Evolutionary conservation across 2,113 vertebrate species (phyloP).

Genomic region (Passer domesticus): DNA sequence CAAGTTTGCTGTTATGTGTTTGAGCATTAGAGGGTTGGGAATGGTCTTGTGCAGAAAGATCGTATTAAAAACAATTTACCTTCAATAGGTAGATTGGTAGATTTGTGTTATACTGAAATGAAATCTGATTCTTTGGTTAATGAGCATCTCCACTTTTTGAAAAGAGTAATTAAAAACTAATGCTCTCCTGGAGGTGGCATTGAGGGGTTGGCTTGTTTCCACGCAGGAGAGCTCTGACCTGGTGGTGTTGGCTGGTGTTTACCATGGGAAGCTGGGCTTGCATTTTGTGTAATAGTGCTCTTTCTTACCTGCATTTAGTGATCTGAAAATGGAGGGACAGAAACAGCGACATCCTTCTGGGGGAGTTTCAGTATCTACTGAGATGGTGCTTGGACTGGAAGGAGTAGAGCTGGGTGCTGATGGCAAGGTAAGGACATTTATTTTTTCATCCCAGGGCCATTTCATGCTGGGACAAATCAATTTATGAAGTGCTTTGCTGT

Average conservation of each 20-base stretch:
- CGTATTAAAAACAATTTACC: not conserved
- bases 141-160: not conserved
- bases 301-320: slow-evolving; percentile 72
- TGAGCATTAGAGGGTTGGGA: not conserved
- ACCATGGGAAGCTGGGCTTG: not conserved
- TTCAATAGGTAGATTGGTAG: not conserved
- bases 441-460: not conserved
- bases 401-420: slow-evolving; percentile 92
- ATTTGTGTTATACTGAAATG: not conserved
- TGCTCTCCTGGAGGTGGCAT: not conserved
- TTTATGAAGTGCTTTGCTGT: not conserved
- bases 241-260: not conserved
- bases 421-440: slow-evolving; percentile 79
- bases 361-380: slow-evolving; percentile 84
- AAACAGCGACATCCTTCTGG: slow-evolving; percentile 93
- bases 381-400: slow-evolving; percentile 92
- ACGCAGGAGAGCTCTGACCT: not conserved
- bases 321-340: slow-evolving; percentile 85
- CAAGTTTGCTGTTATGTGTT: not conserved
- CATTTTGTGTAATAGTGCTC: not conserved
- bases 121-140: not conserved
- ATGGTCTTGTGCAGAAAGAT: not conserved
- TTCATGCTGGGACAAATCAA: not conserved
- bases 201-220: not conserved
- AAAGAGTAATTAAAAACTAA: not conserved